A percentile compares a stretch with the other conserved stretches of the same genome.
These are phyloP conservation scores for Druon quercuslanigerum DNA, from an alignment of 1,140 invertebrate genomes.

Conservation along the genomic window DNA sequence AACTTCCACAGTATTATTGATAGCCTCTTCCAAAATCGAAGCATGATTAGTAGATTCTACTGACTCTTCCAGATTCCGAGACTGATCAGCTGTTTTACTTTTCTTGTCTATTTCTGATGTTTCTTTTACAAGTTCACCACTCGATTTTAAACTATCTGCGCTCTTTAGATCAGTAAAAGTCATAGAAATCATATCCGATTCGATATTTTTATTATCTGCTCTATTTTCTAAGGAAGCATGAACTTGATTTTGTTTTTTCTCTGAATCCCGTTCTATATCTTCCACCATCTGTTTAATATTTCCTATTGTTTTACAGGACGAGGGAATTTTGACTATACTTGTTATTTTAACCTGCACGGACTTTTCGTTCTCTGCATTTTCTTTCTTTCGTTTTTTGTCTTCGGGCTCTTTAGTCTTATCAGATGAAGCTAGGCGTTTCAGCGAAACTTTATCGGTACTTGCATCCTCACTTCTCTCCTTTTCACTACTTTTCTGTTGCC, in stretches of 20 bases:
- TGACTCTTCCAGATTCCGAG: slow-evolving; percentile 24
- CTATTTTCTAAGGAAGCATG: neutral
- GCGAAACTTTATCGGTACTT: slow-evolving; percentile 42
- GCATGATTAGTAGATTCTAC: neutral
- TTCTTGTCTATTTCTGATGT: slow-evolving; percentile 1
- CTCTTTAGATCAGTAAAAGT: neutral
- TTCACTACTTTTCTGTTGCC: slow-evolving; percentile 47
- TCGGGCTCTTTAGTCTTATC: slow-evolving; percentile 36
- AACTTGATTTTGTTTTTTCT: slow-evolving; percentile 20
- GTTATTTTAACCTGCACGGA: slow-evolving; percentile 31
- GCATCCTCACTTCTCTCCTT: slow-evolving; percentile 39
- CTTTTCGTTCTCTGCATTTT: slow-evolving; percentile 30
- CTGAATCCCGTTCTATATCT: slow-evolving; percentile 60
- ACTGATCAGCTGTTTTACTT: slow-evolving; percentile 28
- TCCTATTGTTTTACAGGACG: slow-evolving; percentile 69
- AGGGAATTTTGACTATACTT: slow-evolving; percentile 49
- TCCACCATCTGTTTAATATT: slow-evolving; percentile 64
- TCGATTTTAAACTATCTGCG: neutral
- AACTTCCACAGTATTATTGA: neutral
- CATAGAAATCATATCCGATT: neutral
- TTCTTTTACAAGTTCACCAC: neutral
- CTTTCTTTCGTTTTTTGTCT: slow-evolving; percentile 52
- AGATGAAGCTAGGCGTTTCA: slow-evolving; percentile 45
- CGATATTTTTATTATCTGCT: neutral
- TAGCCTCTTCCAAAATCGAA: neutral